Evolutionary conservation across 2,113 vertebrate species (phyloP).

Genomic region (Caranx ignobilis): DNA sequence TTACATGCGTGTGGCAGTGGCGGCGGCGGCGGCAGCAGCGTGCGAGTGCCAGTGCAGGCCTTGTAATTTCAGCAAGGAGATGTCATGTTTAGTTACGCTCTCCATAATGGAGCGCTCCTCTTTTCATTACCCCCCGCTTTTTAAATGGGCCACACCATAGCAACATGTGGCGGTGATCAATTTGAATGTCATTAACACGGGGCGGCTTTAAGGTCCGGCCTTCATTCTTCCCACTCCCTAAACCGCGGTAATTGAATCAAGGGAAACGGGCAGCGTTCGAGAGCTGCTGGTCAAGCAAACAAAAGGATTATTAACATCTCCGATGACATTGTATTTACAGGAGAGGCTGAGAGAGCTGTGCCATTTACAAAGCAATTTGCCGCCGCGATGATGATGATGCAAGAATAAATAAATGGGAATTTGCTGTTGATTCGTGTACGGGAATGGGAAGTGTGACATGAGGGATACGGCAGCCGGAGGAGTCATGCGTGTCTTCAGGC

Average conservation of each 20-base stretch:
- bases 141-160: slow-evolving; percentile 69
- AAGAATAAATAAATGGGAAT: slow-evolving; percentile 76
- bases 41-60: neutral
- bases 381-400: slow-evolving; percentile 55
- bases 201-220: slow-evolving; percentile 68
- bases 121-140: slow-evolving; percentile 78
- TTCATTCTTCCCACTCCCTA: slow-evolving; percentile 75
- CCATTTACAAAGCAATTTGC: slow-evolving; percentile 80
- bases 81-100: slow-evolving; percentile 82
- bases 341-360: slow-evolving; percentile 67
- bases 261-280: slow-evolving; percentile 57
- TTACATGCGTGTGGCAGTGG: neutral
- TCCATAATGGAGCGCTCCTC: slow-evolving; percentile 75
- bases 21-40: neutral
- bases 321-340: slow-evolving; percentile 81
- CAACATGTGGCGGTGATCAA: slow-evolving; percentile 82
- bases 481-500: slow-evolving; percentile 37
- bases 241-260: slow-evolving; percentile 81
- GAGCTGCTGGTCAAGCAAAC: slow-evolving; percentile 82
- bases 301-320: slow-evolving; percentile 82
- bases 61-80: slow-evolving; percentile 66
- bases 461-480: slow-evolving; percentile 55
- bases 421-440: slow-evolving; percentile 58
- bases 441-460: slow-evolving; percentile 47
- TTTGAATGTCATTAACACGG: slow-evolving; percentile 84